Base-by-base conservation (phyloP, 2,888 invertebrate species). In the Drosophila mimica region DNA sequence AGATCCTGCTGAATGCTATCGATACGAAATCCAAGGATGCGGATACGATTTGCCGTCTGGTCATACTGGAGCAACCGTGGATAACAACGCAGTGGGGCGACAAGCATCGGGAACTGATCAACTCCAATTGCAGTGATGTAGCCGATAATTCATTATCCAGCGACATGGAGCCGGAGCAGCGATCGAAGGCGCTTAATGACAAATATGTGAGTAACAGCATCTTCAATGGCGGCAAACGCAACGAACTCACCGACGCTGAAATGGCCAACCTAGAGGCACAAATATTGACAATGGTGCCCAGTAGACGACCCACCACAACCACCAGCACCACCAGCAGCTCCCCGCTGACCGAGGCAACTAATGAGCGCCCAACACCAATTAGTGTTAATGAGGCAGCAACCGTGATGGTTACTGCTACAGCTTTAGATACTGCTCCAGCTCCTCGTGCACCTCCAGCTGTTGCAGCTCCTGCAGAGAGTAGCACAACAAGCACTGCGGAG, bases 41-140 rank as follows among this genome's bases (percentile, higher is more conserved):
- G 51, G 92, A 92, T 28, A 79, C 91, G 17, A 76, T 94, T 9
- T 96, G 96, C 90, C 94, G 94, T 79, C 92, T 96, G 73, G 94
- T 94, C 28, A 94, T 95, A 82, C 92, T 95, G 65, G 95, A 96
- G 89, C 95, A 95, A 84, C 95, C 95, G 1, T 96, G 96, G 96
- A 89, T 95, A 33, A 94, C 93, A 86, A 93, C 94, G 61, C 90
- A 94, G 17, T 94, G 94, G 91, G 95, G 95, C 38, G 94, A 94
- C 56, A 95, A 94, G 90, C 94, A 94, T 53, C 95, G 95, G 86
- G 94, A 95, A 17, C 94, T 96, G 66, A 91, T 95, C 56, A 93
- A 94, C 31, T 96, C 96, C 81, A 96, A 96, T 86, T 96, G 96
- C 88, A 96, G 95, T 2, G 92, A 93, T 56, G 93, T 94, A 58